These are phyloP conservation scores for Lasioglossum figueresi DNA, from an alignment of 2,888 invertebrate species.

Conservation along the genomic window DNA sequence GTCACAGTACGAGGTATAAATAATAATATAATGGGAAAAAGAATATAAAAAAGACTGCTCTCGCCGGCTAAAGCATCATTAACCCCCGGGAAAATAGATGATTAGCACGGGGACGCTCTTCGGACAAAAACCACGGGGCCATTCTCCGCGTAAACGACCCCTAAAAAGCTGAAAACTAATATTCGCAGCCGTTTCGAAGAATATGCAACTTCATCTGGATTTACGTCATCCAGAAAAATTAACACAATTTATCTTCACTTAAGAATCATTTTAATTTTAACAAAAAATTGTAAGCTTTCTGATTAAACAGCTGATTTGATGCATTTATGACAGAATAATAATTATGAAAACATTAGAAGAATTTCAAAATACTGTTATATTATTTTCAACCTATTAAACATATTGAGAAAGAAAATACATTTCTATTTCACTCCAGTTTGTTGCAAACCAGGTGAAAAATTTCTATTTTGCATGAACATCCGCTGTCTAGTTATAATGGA, in stretches of 20 bases:
- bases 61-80: slow-evolving; percentile 54
- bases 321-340: too few species aligned
- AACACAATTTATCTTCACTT: neutral
- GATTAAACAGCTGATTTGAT: too few species aligned
- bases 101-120: slow-evolving; percentile 32
- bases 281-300: neutral
- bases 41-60: slow-evolving; percentile 64
- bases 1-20: slow-evolving; percentile 21
- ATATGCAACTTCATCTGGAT: neutral
- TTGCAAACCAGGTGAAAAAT: too few species aligned
- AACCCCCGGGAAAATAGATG: slow-evolving; percentile 27
- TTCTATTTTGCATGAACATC: too few species aligned
- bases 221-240: neutral
- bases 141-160: neutral
- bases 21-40: slow-evolving; percentile 25
- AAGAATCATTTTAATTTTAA: neutral
- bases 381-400: too few species aligned
- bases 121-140: neutral
- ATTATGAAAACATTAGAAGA: too few species aligned
- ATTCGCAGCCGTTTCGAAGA: neutral
- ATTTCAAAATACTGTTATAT: too few species aligned
- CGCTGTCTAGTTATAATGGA: neutral
- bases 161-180: neutral
- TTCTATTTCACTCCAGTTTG: too few species aligned
- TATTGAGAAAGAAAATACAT: too few species aligned